Evolutionary conservation across 2,888 invertebrate species (phyloP).

Genomic region (Pachydiplax longipennis): DNA sequence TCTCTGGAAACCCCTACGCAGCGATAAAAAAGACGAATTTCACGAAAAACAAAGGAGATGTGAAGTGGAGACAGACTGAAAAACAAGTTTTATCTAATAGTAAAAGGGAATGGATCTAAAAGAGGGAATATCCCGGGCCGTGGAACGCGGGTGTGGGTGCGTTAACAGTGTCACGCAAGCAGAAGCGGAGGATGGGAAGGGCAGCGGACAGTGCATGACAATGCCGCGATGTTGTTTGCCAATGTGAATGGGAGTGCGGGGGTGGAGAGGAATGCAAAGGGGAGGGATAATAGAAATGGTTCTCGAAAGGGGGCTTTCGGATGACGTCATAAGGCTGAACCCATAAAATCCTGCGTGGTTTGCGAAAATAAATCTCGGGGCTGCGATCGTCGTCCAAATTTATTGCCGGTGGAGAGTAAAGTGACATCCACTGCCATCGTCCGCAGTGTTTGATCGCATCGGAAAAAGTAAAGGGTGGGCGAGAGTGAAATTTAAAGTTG

Average conservation of each 20-base stretch:
- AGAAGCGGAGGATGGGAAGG: neutral
- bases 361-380: constrained; percentile 39
- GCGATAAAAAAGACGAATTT: no score
- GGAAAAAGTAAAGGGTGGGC: neutral
- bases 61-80: no score
- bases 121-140: neutral
- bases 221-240: neutral
- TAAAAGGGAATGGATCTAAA: neutral
- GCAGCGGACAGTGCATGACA: neutral
- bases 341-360: constrained; percentile 43
- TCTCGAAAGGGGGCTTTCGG: neutral
- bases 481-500: neutral
- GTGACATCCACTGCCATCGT: constrained; percentile 34
- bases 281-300: neutral
- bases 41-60: no score
- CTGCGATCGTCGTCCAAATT: constrained; percentile 28
- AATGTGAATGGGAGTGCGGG: neutral
- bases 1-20: no score
- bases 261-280: neutral
- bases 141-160: neutral
- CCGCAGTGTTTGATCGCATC: constrained; percentile 15
- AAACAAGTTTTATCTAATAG: neutral
- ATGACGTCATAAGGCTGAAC: constrained; percentile 35
- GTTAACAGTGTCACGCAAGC: constrained; percentile 36
- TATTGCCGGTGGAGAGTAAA: neutral